Base-by-base conservation (phyloP, 2,113 vertebrate species). In the Oreochromis aureus region DNA sequence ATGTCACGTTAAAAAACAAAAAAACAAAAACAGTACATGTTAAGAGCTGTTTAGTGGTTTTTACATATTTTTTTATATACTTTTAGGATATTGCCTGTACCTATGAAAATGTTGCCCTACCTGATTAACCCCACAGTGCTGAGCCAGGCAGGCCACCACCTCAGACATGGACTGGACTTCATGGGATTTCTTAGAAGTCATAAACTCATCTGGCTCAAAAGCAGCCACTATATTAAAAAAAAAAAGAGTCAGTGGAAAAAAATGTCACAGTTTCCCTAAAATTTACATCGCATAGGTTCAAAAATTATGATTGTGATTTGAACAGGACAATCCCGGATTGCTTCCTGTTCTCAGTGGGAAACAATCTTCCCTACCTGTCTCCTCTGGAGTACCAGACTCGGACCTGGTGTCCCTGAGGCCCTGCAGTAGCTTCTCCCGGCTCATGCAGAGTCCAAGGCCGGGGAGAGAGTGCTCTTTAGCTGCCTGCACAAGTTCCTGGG, bases 121-220 rank as follows among this genome's bases (percentile, higher is more conserved):
- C 97, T 99, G 98, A 51, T 96, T 97, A 93, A 99, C 92, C 76
- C 94, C 91, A 93, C 94, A 98, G 55, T 90, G 94, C 87, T 93
- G 95, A 1, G 97, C 96, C 82, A 99, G 93, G 88, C 82, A 91
- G 48, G 95, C 92, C 76, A 98, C 96, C 54, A 98, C 93, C 86
- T 98, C 97, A 76, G 99, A 98, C 99, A 99, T 98, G 76, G 95
- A 94, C 82, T 97, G 96, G 78, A 99, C 99, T 96, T 99, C 99
- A 91, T 99, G 98, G 16, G 98, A 98, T 84, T 99, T 99, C 93
- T 99, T 99, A 80, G 91, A 96, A 94, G 97, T 99, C 98, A 99
- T 99, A 90, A 99, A 99, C 82, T 98, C 97, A 84, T 97, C 96
- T 1, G 95, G 92, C 89, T 96, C 97, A 63, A 98, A 54, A 87